Conservation (phyloP, 2,888 invertebrate genomes). For the Smittia aterrima region DNA sequence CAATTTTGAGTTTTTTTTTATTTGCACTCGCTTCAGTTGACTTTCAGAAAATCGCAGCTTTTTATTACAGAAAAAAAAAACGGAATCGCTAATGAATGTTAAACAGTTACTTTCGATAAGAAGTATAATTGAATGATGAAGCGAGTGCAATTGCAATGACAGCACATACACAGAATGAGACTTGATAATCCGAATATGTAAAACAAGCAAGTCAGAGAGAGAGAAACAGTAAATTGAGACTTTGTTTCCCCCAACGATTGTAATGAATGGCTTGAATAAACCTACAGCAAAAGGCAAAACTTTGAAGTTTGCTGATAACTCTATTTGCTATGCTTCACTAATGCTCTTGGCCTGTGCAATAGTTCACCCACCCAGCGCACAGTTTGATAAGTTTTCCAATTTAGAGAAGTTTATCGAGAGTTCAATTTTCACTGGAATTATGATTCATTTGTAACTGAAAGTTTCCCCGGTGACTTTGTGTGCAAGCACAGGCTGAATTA, state of each 20-base stretch:
- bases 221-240: not conserved
- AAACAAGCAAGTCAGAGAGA: slow-evolving; percentile 13
- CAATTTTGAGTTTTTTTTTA: not conserved
- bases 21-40: not conserved
- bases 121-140: slow-evolving; percentile 5
- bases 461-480: not conserved
- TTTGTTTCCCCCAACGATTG: not conserved
- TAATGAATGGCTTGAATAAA: slow-evolving; percentile 17
- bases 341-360: not conserved
- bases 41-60: not conserved
- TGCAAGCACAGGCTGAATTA: not conserved
- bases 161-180: not conserved
- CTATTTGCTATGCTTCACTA: slow-evolving; percentile 3
- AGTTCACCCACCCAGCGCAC: not conserved
- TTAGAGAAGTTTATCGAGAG: not conserved
- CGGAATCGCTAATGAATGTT: not conserved
- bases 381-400: slow-evolving; percentile 18
- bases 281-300: not conserved
- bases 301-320: slow-evolving; percentile 17
- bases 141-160: not conserved
- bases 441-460: slow-evolving; percentile 17
- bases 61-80: not conserved
- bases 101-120: slow-evolving; percentile 1
- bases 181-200: not conserved
- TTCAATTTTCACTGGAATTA: not conserved